These are phyloP conservation scores for Callochromis pleurospilus DNA, from an alignment of 2,113 vertebrate genomes.

Conservation along the genomic window DNA sequence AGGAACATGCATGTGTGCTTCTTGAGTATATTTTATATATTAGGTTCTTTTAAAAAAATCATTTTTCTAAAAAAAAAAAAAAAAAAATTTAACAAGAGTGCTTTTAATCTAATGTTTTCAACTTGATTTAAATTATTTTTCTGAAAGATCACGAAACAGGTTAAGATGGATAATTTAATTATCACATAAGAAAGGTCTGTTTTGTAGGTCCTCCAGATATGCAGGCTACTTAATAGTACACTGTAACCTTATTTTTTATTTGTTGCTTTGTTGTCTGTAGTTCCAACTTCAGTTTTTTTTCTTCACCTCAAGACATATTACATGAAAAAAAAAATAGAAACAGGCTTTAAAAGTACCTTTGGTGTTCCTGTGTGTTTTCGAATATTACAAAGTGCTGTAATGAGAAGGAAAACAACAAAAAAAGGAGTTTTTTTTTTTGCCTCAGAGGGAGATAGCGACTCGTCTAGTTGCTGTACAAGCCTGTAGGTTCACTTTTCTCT, in stretches of 20 bases:
- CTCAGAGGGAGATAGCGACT: slow-evolving; percentile 69
- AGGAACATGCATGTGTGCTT: not conserved
- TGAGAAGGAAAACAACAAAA: slow-evolving; percentile 77
- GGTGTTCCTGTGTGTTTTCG: slow-evolving; percentile 75
- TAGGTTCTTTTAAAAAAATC: not conserved
- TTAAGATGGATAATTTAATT: slow-evolving; percentile 28
- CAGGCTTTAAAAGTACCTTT: slow-evolving; percentile 72
- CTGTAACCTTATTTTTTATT: slow-evolving; percentile 59
- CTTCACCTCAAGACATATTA: slow-evolving; percentile 67
- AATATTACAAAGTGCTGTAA: slow-evolving; percentile 77
- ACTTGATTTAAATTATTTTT: not conserved
- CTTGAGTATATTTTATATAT: not conserved
- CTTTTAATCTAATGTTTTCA: not conserved
- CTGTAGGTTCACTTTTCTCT: slow-evolving; percentile 73
- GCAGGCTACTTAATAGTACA: slow-evolving; percentile 34
- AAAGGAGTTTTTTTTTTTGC: slow-evolving; percentile 41
- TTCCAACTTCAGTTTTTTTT: slow-evolving; percentile 51
- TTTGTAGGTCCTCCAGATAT: slow-evolving; percentile 41
- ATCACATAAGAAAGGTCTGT: slow-evolving; percentile 39
- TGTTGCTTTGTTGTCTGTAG: slow-evolving; percentile 69
- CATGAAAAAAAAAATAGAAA: slow-evolving; percentile 52
- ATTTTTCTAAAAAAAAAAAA: not conserved
- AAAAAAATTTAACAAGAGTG: not conserved
- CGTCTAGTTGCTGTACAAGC: slow-evolving; percentile 62
- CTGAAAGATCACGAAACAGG: not conserved